Evolutionary conservation across 2,888 invertebrate species (phyloP).

Genomic region (Colostygia pectinataria): DNA sequence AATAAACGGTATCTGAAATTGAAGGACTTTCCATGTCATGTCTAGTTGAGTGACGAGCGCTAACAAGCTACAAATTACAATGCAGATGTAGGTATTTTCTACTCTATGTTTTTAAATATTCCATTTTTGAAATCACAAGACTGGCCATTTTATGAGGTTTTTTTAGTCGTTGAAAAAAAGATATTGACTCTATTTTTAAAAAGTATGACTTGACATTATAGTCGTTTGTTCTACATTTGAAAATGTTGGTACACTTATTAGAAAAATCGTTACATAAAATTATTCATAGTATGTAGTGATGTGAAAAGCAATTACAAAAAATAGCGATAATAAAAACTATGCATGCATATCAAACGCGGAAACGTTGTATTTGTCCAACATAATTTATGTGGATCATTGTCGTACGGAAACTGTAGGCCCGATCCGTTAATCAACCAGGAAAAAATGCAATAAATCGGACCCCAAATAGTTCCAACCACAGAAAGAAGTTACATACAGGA

Average conservation of each 20-base stretch:
- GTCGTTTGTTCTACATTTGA: too few relatives aligned
- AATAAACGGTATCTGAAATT: slow-evolving; percentile 20
- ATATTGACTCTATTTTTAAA: too few relatives aligned
- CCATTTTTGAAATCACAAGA: too few relatives aligned
- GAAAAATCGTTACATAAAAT: too few relatives aligned
- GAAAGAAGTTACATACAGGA: slow-evolving; percentile 14
- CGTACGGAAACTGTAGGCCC: slow-evolving; percentile 75
- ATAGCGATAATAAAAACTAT: slow-evolving; percentile 35
- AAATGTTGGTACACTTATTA: too few relatives aligned
- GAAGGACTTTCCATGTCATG: slow-evolving; percentile 21
- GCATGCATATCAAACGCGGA: slow-evolving; percentile 55
- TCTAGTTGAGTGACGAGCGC: slow-evolving; percentile 2
- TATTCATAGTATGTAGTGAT: too few relatives aligned
- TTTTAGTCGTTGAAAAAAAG: too few relatives aligned
- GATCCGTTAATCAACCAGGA: slow-evolving; percentile 70
- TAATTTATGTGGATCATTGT: slow-evolving; percentile 76
- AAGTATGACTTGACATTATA: too few relatives aligned
- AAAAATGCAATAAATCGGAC: slow-evolving; percentile 65
- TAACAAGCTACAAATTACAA: slow-evolving; percentile 3
- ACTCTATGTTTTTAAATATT: too few relatives aligned
- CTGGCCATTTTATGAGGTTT: too few relatives aligned
- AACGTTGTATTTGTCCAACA: slow-evolving; percentile 67
- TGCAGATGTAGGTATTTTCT: background rate
- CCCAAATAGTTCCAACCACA: slow-evolving; percentile 24
- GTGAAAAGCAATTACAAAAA: slow-evolving; percentile 33